These are phyloP conservation scores for Periophthalmus modestus DNA, from an alignment of 2,113 vertebrate genomes.

Conservation along the genomic window DNA sequence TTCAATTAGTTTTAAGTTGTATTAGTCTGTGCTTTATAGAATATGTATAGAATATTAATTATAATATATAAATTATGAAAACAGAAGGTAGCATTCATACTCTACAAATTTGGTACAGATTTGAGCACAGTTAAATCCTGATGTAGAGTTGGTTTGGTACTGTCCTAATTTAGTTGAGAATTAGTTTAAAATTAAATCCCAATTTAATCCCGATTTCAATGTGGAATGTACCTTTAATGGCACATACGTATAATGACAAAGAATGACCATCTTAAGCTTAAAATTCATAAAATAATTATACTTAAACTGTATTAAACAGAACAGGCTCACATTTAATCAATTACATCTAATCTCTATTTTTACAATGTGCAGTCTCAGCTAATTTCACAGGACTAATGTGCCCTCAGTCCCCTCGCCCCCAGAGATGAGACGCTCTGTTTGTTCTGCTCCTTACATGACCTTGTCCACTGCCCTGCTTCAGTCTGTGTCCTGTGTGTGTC, in stretches of 20 bases:
- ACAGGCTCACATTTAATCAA: background rate
- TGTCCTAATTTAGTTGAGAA: no score
- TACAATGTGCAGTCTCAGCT: background rate
- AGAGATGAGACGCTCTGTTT: slow-evolving; percentile 44
- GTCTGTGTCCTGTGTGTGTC: slow-evolving; percentile 22
- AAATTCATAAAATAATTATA: background rate
- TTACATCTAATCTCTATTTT: slow-evolving; percentile 1
- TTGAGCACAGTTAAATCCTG: no score
- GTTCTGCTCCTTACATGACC: slow-evolving; percentile 50
- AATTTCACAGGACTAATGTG: background rate
- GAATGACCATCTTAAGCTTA: background rate
- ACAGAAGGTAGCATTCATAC: background rate
- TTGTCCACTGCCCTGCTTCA: slow-evolving; percentile 40
- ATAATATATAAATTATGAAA: no score
- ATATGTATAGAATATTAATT: no score
- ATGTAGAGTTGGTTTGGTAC: no score
- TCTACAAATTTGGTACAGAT: no score
- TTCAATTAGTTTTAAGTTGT: background rate
- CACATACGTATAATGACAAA: background rate
- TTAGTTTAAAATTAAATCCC: no score
- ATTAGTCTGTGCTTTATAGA: background rate
- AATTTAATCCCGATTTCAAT: no score
- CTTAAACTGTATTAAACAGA: background rate
- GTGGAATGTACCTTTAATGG: no score
- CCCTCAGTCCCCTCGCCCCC: slow-evolving; percentile 27